Conservation (phyloP, 2,797 vertebrate genomes). For the Pyrocephalus nanus region DNA sequence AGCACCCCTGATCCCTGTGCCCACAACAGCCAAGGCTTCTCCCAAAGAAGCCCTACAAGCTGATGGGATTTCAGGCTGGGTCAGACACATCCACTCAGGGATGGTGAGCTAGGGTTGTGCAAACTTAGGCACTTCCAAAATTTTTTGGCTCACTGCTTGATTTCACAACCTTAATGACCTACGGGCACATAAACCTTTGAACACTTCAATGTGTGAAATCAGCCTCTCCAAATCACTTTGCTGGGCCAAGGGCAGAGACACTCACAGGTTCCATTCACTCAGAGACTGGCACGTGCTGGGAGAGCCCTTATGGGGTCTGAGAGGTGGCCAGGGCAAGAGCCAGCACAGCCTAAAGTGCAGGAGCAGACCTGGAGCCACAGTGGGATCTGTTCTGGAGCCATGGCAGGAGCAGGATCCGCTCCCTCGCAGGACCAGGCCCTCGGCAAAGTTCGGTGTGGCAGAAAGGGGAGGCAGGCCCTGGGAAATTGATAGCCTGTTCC, state of each 20-base stretch:
- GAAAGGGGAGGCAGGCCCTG: constrained; percentile 9
- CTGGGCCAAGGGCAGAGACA: neutral
- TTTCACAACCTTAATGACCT: neutral
- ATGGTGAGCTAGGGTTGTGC: accelerated
- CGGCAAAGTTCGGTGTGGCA: neutral
- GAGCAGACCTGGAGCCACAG: accelerated
- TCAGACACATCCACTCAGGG: neutral
- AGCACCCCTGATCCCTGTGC: accelerated
- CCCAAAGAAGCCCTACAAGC: accelerated
- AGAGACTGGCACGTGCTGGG: neutral
- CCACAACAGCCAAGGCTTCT: neutral
- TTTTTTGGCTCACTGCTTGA: neutral
- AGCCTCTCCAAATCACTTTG: neutral
- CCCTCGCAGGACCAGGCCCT: neutral
- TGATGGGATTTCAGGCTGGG: accelerated
- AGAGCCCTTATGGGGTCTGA: accelerated
- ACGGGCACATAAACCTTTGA: accelerated
- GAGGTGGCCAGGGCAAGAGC: neutral
- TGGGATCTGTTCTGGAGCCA: neutral
- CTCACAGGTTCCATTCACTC: neutral
- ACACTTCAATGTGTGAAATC: accelerated
- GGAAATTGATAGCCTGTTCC: constrained; percentile 66
- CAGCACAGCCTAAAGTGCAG: accelerated
- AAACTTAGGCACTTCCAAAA: neutral
- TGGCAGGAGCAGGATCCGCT: neutral